Percentiles rank a stretch among this genome's conserved stretches.
phyloP scores from a whole-genome alignment of 2,888 invertebrate genomes.

The Sericinus montela region DNA sequence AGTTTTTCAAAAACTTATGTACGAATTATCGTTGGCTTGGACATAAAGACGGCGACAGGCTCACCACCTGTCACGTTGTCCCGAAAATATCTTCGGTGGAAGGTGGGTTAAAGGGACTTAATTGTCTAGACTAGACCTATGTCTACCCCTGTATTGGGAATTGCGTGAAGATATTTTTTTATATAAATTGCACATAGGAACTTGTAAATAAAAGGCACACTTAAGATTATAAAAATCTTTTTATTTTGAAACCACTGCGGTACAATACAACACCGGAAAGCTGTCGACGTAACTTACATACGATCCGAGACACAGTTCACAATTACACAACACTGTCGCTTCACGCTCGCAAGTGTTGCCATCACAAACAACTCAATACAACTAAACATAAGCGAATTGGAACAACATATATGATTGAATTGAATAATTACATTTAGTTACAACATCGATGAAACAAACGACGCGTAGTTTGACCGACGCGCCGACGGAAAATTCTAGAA shows the following conservation, averaged over 20 bases:
- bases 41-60: too few species aligned
- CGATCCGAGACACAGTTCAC: constrained; percentile 57
- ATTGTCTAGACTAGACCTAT: too few species aligned
- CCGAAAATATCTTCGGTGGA: too few species aligned
- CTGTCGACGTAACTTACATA: constrained; percentile 44
- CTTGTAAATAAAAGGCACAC: constrained; percentile 36
- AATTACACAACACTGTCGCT: constrained; percentile 44
- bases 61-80: too few species aligned
- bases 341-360: constrained; percentile 36
- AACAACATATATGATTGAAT: constrained; percentile 55
- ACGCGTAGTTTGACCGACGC: constrained; percentile 8
- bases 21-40: too few species aligned
- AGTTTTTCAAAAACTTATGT: too few species aligned
- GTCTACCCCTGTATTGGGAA: too few species aligned
- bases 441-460: constrained; percentile 23
- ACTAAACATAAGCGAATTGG: constrained; percentile 65
- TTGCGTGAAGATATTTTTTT: too few species aligned
- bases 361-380: constrained; percentile 46
- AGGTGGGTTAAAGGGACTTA: too few species aligned
- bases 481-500: neutral
- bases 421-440: constrained; percentile 63
- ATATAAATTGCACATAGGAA: too few species aligned
- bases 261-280: constrained; percentile 49
- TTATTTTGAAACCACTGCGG: constrained; percentile 70
- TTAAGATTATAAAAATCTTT: constrained; percentile 75